Percentiles rank a stretch among this genome's conserved stretches.
phyloP scores from a whole-genome alignment of 2,888 invertebrate species.

The Brachypalpus laphriformis region DNA sequence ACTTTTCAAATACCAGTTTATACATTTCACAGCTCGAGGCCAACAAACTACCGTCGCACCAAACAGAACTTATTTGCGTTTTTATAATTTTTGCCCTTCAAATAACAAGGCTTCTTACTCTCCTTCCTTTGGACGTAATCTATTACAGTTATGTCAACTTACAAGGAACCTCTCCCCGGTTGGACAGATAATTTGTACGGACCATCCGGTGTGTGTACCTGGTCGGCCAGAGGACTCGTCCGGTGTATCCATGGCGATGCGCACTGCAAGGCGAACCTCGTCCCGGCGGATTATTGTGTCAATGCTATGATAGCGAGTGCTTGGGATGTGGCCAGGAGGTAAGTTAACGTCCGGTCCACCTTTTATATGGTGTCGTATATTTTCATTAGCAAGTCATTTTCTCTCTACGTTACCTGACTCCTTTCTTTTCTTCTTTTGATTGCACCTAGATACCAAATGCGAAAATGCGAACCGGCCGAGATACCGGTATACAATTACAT shows the following conservation, averaged over 20 bases:
- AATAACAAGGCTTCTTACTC: constrained; percentile 28
- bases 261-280: constrained; percentile 81
- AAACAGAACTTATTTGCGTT: constrained; percentile 36
- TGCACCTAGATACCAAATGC: constrained; percentile 67
- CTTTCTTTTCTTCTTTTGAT: background rate
- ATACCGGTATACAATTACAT: constrained; percentile 83
- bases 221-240: constrained; percentile 82
- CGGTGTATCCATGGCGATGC: constrained; percentile 82
- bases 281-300: constrained; percentile 83
- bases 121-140: constrained; percentile 34
- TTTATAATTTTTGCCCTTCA: constrained; percentile 47
- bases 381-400: constrained; percentile 66
- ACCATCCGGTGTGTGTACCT: constrained; percentile 82
- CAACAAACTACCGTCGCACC: constrained; percentile 1
- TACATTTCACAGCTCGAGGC: constrained; percentile 54
- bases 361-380: constrained; percentile 51
- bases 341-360: constrained; percentile 61
- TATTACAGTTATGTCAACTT: constrained; percentile 82
- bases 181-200: constrained; percentile 83
- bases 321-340: constrained; percentile 82
- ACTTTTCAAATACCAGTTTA: constrained; percentile 71
- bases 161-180: constrained; percentile 83
- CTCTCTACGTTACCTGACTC: too few relatives aligned
- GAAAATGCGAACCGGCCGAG: constrained; percentile 77
- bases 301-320: constrained; percentile 83